Conservation (phyloP, 2,113 vertebrate genomes). For the Rhinoderma darwinii region DNA sequence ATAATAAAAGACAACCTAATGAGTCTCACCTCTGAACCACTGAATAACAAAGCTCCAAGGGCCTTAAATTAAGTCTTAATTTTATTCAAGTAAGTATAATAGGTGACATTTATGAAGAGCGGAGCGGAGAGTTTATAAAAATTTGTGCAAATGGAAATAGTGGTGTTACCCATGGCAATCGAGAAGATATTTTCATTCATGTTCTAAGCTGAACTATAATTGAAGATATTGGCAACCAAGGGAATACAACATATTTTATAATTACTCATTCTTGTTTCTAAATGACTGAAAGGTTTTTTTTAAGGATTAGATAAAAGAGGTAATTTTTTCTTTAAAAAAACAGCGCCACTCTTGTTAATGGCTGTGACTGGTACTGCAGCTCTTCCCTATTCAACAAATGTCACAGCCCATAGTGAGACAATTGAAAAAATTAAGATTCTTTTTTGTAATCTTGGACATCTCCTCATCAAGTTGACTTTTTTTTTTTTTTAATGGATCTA, state of each 20-base stretch:
- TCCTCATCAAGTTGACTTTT: too few relatives aligned
- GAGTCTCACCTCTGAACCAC: not conserved
- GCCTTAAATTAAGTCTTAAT: not conserved
- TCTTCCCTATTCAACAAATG: not conserved
- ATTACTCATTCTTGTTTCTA: not conserved
- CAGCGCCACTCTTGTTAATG: not conserved
- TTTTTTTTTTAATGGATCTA: too few relatives aligned
- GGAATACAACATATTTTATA: too few relatives aligned
- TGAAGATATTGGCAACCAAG: not conserved
- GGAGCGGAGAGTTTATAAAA: not conserved
- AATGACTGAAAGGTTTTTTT: not conserved
- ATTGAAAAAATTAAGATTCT: too few relatives aligned
- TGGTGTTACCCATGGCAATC: not conserved
- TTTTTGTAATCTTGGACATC: too few relatives aligned
- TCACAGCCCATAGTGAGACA: not conserved
- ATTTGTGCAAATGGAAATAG: not conserved
- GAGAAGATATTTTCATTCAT: not conserved
- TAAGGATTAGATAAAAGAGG: not conserved
- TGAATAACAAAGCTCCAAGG: not conserved
- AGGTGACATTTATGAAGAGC: not conserved
- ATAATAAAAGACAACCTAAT: constrained; percentile 26
- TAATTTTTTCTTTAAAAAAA: too few relatives aligned
- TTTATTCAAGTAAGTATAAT: not conserved
- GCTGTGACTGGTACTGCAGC: not conserved
- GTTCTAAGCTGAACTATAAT: too few relatives aligned